Percentiles rank a stretch among this genome's conserved stretches.
phyloP scores from a whole-genome alignment of 2,113 vertebrate genomes.

The Pollachius pollachius region DNA sequence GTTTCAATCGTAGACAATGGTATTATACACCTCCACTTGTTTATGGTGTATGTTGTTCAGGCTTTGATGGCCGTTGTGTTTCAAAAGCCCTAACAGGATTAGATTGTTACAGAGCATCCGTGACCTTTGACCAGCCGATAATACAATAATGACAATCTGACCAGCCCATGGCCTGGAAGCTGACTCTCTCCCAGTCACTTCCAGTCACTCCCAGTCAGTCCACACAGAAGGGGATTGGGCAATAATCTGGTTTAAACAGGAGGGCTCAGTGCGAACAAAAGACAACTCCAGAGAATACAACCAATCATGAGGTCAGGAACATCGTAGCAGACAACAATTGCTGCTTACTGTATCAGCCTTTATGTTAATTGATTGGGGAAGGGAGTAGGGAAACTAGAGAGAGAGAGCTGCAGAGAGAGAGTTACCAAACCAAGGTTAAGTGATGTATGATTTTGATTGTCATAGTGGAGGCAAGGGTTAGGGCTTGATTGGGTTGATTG shows the following conservation, averaged over 20 bases:
- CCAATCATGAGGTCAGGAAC: conserved; percentile 58
- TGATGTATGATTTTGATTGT: too few species aligned
- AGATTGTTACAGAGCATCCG: not conserved
- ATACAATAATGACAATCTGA: conserved; percentile 19
- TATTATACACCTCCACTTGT: too few species aligned
- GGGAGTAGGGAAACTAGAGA: not conserved
- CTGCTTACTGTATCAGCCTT: conserved; percentile 45
- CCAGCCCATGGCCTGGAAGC: not conserved
- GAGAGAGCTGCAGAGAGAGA: conserved; percentile 4
- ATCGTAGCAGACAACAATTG: conserved; percentile 50
- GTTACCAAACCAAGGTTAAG: not conserved
- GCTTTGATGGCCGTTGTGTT: too few species aligned
- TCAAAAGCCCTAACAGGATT: not conserved
- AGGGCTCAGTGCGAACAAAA: conserved; percentile 30
- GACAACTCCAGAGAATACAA: conserved; percentile 41
- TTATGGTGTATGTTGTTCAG: too few species aligned
- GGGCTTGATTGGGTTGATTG: not conserved
- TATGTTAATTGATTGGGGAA: conserved; percentile 27
- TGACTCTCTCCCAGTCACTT: conserved; percentile 25
- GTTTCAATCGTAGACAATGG: too few species aligned
- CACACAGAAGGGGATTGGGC: conserved; percentile 63
- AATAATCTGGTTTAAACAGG: conserved; percentile 56
- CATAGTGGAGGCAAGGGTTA: not conserved
- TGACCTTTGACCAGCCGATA: conserved; percentile 3
- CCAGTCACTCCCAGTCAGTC: conserved; percentile 43